Conservation (phyloP, 2,888 invertebrate species). For the Mechanitis mazaeus region DNA sequence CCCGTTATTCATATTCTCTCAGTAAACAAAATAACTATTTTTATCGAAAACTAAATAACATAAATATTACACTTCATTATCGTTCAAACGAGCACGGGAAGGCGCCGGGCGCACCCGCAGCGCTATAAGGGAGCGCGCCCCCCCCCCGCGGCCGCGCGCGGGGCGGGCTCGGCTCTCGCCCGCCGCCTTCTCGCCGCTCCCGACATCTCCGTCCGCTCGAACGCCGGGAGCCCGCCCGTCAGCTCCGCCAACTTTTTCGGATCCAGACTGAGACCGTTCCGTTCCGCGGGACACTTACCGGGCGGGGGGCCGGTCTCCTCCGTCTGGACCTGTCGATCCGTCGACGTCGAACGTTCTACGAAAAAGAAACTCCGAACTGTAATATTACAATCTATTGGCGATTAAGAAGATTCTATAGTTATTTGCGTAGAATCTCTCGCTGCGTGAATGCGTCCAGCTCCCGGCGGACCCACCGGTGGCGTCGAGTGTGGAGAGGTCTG, state of each 20-base stretch:
- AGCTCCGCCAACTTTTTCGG: slow-evolving; percentile 39
- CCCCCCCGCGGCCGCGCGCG: slow-evolving; percentile 18
- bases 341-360: slow-evolving; percentile 45
- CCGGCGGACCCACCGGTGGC: slow-evolving; percentile 11
- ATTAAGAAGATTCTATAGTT: not conserved
- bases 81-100: slow-evolving; percentile 30
- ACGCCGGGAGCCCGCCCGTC: slow-evolving; percentile 31
- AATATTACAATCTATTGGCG: not conserved
- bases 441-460: not conserved
- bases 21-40: not conserved
- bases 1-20: not conserved
- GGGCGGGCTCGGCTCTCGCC: slow-evolving; percentile 16
- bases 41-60: not conserved
- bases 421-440: not conserved
- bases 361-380: not conserved
- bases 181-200: slow-evolving; percentile 13
- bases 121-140: slow-evolving; percentile 24
- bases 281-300: slow-evolving; percentile 28
- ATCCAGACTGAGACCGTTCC: slow-evolving; percentile 39
- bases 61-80: not conserved
- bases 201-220: slow-evolving; percentile 8
- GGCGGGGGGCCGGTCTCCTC: slow-evolving; percentile 40
- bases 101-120: slow-evolving; percentile 15
- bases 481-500: slow-evolving; percentile 53
- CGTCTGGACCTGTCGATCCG: slow-evolving; percentile 59